Percentiles rank a stretch among this genome's conserved stretches.
These are phyloP conservation scores for Oasisia sp. DNA, from an alignment of 2,888 invertebrate genomes.

Conservation along the genomic window DNA sequence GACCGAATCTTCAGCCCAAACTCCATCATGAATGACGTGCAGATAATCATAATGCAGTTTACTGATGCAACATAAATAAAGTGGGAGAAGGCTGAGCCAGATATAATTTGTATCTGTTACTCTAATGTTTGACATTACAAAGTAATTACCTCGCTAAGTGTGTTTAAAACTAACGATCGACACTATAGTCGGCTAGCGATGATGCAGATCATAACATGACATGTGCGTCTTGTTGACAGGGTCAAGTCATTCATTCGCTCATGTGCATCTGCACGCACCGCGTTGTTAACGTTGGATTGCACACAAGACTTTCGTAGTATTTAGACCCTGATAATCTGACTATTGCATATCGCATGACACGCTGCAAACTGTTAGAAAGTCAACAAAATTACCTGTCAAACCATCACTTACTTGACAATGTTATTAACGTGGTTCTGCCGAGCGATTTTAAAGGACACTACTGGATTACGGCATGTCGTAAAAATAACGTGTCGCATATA, in stretches of 20 bases:
- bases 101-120: no score
- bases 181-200: background rate
- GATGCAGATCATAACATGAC: background rate
- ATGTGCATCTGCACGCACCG: background rate
- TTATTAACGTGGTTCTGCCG: background rate
- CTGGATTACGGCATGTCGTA: background rate
- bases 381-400: background rate
- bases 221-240: conserved; percentile 4
- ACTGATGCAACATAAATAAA: no score
- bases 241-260: background rate
- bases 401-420: background rate
- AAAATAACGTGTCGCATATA: background rate
- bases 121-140: no score
- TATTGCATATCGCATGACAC: background rate
- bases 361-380: background rate
- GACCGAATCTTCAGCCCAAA: no score
- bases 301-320: background rate
- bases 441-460: background rate
- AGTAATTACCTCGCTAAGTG: no score
- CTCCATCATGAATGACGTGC: no score
- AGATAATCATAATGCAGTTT: no score
- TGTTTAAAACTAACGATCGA: background rate
- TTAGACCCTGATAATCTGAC: background rate
- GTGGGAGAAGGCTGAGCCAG: no score
- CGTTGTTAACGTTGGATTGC: background rate